These are phyloP conservation scores for Agrochola circellaris DNA, from an alignment of 2,888 invertebrate species.

Conservation along the genomic window DNA sequence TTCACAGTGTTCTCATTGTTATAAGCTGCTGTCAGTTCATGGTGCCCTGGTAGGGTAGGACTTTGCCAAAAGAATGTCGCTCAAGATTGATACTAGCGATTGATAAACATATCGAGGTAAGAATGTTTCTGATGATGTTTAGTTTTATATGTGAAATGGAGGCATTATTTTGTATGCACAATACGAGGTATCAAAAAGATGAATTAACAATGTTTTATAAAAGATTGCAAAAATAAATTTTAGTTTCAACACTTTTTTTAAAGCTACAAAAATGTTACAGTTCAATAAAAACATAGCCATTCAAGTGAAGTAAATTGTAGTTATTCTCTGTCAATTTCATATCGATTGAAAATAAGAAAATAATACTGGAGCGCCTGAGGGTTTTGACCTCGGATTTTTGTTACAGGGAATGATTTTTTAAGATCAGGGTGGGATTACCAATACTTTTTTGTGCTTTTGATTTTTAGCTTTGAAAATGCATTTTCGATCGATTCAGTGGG, in stretches of 20 bases:
- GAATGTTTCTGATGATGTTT: conserved; percentile 19
- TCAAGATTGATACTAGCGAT: conserved; percentile 51
- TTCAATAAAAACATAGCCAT: background rate
- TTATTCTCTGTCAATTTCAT: background rate
- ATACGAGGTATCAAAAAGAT: conserved; percentile 8
- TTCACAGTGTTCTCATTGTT: conserved; percentile 66
- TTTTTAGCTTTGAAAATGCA: too few species aligned
- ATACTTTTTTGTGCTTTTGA: too few species aligned
- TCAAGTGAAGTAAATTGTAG: background rate
- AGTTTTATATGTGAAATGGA: conserved; percentile 18
- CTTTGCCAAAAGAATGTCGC: conserved; percentile 60
- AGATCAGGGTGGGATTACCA: too few species aligned
- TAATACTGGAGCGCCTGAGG: too few species aligned
- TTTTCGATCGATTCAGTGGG: too few species aligned
- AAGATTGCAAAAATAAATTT: background rate
- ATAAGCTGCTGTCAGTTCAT: conserved; percentile 49
- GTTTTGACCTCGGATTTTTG: too few species aligned
- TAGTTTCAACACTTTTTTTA: background rate
- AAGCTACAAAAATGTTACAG: background rate
- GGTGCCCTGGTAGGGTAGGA: conserved; percentile 46
- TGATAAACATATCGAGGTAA: conserved; percentile 61
- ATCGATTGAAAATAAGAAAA: background rate
- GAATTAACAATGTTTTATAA: conserved; percentile 2
- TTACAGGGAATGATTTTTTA: too few species aligned
- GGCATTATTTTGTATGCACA: conserved; percentile 11